Percentiles rank a stretch among this genome's conserved stretches.
phyloP scores from a whole-genome alignment of 92 coral and sea anemone species.

The Nematostella vectensis region DNA sequence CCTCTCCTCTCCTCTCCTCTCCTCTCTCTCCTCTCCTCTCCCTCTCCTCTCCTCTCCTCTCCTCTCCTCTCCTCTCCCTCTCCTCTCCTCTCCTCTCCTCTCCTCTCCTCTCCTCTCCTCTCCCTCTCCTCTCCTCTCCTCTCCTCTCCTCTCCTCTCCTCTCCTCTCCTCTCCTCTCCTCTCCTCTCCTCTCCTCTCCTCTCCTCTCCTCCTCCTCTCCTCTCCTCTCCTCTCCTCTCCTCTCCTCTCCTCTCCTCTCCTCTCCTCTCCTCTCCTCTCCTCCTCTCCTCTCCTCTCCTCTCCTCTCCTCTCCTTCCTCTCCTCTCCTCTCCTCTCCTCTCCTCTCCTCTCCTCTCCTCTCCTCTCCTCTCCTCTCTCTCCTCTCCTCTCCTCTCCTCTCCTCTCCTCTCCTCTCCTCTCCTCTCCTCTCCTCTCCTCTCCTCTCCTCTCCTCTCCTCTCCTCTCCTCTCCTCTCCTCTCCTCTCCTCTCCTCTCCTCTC shows the following conservation, averaged over 20 bases:
- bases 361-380: conserved; percentile 2
- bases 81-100: too few relatives aligned
- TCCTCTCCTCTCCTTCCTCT: background rate
- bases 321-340: background rate
- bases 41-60: background rate
- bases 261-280: background rate
- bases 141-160: background rate
- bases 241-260: background rate
- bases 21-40: background rate
- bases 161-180: background rate
- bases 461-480: background rate
- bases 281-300: background rate
- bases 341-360: background rate
- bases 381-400: background rate
- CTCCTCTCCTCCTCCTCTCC: background rate
- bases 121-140: conserved; percentile 7
- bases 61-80: background rate
- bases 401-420: background rate
- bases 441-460: background rate
- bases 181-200: background rate
- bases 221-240: background rate
- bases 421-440: conserved; percentile 1
- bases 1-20: background rate
- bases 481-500: background rate
- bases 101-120: conserved; percentile 8